These are phyloP conservation scores for Plestiodon gilberti DNA, from an alignment of 2,113 vertebrate genomes.

Conservation along the genomic window DNA sequence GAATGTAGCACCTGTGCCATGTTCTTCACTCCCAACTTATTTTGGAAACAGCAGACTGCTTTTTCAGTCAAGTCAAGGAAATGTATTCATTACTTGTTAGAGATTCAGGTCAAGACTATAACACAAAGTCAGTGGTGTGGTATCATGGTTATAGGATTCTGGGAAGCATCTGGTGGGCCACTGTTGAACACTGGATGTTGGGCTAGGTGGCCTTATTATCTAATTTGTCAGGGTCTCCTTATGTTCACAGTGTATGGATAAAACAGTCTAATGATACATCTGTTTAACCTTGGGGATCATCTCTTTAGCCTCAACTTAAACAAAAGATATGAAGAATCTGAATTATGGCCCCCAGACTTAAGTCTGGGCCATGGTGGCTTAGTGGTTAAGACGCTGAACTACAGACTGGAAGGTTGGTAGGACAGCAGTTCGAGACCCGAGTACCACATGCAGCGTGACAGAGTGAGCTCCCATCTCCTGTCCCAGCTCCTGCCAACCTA, in stretches of 20 bases:
- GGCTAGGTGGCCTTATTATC: too few relatives aligned
- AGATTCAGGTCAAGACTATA: too few relatives aligned
- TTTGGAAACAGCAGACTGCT: not conserved
- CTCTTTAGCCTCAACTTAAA: not conserved
- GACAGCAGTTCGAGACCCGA: too few relatives aligned
- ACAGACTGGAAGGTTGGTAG: too few relatives aligned
- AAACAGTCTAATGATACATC: not conserved
- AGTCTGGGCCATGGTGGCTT: too few relatives aligned
- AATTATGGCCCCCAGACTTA: not conserved
- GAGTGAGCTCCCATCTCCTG: too few relatives aligned
- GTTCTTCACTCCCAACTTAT: not conserved
- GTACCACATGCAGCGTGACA: too few relatives aligned
- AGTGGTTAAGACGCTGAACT: too few relatives aligned
- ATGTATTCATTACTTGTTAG: too few relatives aligned
- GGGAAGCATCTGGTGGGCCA: not conserved
- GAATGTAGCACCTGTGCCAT: not conserved
- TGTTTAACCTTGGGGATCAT: not conserved
- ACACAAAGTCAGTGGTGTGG: not conserved
- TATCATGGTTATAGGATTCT: not conserved
- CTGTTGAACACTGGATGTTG: not conserved
- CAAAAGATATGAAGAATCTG: not conserved
- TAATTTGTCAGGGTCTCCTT: not conserved
- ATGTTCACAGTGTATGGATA: not conserved
- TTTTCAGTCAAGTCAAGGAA: too few relatives aligned
- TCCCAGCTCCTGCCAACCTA: too few relatives aligned